Evolutionary conservation across 1,140 invertebrate species (phyloP), one percentile per base, ranked within the genome.

Genomic region (Cardiocondyla obscurior): DNA sequence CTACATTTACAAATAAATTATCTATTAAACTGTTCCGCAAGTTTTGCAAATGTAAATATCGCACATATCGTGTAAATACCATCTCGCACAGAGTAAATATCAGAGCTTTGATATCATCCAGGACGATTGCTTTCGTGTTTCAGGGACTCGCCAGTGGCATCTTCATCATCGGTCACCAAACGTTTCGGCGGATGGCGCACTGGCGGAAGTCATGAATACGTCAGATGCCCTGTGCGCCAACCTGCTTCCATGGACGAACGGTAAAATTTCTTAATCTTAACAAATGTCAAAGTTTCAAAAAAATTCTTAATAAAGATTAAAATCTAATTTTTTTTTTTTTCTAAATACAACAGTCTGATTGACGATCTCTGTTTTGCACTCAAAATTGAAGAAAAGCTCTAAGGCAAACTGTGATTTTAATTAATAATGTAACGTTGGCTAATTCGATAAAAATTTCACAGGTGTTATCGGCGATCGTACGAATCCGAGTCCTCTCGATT

Each of bases 161-260:
- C 89, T 2, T 88, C 92, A 6, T 88, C 91, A 16, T 82, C 91
- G 64, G 85, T 91, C 46, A 81, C 90, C 39, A 90, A 89, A 85
- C 93, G 91, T 62, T 92, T 94, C 57, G 85, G 89, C 3, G 90
- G 91, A 74, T 94, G 93, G 93, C 87, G 92, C 57, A 85, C 84
- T 2, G 83, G 91, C 53, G 91, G 90, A 81, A 92, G 91, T 90
- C 93, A 93, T 67, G 93, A 94, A 42, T 94, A 94, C 57, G 90
- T 92, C 55, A 91, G 91, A 69, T 93, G 92, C 84, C 93, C 93
- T 10, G 84, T 93, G 12, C 90, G 91, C 76, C 93, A 93, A 30
- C 92, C 93, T 44, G 87, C 91, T 89, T 94, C 93, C 79, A 89
- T 93, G 65, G 93, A 94, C 51, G 93, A 94, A 81, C 91, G 93